Evolutionary conservation across 2,113 vertebrate genomes (phyloP).

Genomic region (Halcyon senegalensis): DNA sequence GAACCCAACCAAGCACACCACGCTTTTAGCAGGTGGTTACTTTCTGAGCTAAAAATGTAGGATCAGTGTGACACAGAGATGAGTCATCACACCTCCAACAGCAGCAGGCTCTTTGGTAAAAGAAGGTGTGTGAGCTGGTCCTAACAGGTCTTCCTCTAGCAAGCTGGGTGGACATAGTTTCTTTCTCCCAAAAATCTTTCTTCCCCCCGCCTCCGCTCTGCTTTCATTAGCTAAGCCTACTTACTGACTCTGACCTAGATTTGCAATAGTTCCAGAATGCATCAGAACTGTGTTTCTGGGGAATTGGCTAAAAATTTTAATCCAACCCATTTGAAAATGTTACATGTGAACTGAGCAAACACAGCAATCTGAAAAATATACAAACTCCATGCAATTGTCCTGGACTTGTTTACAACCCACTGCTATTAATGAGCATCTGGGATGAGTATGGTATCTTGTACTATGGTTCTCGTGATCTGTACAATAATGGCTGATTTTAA

Average conservation of each 20-base stretch:
- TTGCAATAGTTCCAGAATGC: neutral
- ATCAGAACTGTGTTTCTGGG: conserved; percentile 12
- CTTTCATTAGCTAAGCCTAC: conserved; percentile 9
- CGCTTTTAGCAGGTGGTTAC: neutral
- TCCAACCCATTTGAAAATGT: neutral
- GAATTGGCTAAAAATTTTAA: conserved; percentile 30
- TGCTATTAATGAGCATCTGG: conserved; percentile 61
- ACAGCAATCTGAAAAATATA: neutral
- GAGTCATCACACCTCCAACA: neutral
- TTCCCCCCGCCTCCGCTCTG: no score
- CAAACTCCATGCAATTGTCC: conserved; percentile 37
- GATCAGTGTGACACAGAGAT: neutral
- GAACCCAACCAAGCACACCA: neutral
- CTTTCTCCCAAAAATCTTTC: neutral
- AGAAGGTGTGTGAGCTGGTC: neutral
- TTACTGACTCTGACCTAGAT: conserved; percentile 47
- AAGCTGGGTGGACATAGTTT: neutral
- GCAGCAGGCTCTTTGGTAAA: neutral
- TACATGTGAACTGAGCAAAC: conserved; percentile 29
- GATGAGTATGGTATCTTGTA: conserved; percentile 22
- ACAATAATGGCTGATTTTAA: conserved; percentile 72
- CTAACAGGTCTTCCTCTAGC: neutral
- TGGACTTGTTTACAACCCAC: conserved; percentile 23
- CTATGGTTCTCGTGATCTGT: conserved; percentile 60
- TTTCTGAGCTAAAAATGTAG: neutral